A percentile compares a stretch with the other conserved stretches of the same genome.
phyloP scores from a whole-genome alignment of 1,140 invertebrate species.

The Polyergus mexicanus region DNA sequence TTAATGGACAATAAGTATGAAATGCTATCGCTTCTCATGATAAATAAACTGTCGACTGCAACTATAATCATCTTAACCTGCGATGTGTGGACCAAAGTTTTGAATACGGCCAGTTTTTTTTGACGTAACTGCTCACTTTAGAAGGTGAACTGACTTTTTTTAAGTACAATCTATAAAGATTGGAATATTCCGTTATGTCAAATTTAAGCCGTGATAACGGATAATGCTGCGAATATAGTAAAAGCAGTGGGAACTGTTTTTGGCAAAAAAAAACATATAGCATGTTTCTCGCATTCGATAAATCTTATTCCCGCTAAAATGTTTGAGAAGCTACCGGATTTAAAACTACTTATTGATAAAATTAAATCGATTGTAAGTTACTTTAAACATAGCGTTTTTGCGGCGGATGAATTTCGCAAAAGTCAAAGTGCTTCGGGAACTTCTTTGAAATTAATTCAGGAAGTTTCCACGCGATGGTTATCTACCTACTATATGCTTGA shows the following conservation, averaged over 20 bases:
- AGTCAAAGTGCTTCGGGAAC: conserved; percentile 10
- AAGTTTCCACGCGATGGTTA: conserved; percentile 6
- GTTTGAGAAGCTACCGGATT: neutral
- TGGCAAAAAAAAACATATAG: neutral
- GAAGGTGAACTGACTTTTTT: neutral
- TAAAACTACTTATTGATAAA: neutral
- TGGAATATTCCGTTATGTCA: conserved; percentile 13
- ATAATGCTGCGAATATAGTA: conserved; percentile 2
- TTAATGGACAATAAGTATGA: too few species aligned
- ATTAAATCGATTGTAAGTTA: neutral
- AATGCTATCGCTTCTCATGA: neutral
- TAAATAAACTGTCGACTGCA: neutral
- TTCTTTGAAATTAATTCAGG: conserved; percentile 26
- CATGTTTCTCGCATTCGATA: conserved; percentile 21
- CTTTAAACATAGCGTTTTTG: conserved; percentile 10
- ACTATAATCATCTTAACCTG: neutral
- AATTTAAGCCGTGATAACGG: conserved; percentile 6
- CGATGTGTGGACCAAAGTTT: neutral
- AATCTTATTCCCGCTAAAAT: conserved; percentile 16
- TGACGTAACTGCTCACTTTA: neutral
- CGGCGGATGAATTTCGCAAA: conserved; percentile 1
- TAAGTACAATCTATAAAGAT: neutral
- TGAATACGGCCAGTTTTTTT: conserved; percentile 23
- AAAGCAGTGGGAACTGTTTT: conserved; percentile 1
- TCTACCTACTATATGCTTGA: neutral